Evolutionary conservation across 2,113 vertebrate species (phyloP), one percentile per base, ranked within the genome.

Genomic region (Riparia riparia): DNA sequence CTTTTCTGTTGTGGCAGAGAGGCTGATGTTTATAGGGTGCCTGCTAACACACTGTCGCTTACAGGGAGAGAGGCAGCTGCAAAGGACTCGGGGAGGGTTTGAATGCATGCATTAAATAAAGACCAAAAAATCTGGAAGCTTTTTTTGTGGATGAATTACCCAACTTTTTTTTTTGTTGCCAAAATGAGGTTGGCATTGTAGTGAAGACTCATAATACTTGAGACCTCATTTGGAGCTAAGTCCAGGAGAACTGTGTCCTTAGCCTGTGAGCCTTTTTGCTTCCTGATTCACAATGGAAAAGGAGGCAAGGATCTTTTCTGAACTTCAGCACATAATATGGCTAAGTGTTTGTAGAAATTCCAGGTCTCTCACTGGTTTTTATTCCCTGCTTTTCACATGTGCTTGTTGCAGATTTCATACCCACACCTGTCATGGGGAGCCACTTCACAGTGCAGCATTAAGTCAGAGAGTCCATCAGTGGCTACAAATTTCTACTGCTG

Each of bases 401-500:
- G 39, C 58, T 31, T 77, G 37, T 41, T 82, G 64, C 18, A 58
- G 58, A 56, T 95, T 86, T 82, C 50, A 18, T 77, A n/a, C 49
- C 41, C 47, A 37, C 17, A 15, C 29, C 56, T 81, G 44, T 68
- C 87, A 24, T 1, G 5, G 54, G 42, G 80, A 89, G 49, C 65
- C 78, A 58, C 50, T 90, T 86, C 34, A 50, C 45, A 72, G 58
- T 41, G 45, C 49, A 39, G 44, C n/a, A 56, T 14, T 82, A 44
- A 64, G 37, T 58, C 61, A 68, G 42, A 78, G 47, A 60, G 39
- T 89, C 86, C 53, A 44, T 63, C 66, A 79, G 57, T 79, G 63
- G 39, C 58, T 80, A 57, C 63, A 72, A 17, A 76, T 37, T 96
- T 80, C 37, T 24, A 14, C 74, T 82, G 57, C 73, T 94, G 81